Evolutionary conservation across 2,888 invertebrate species (phyloP).

Genomic region (Drosophila tripunctata): DNA sequence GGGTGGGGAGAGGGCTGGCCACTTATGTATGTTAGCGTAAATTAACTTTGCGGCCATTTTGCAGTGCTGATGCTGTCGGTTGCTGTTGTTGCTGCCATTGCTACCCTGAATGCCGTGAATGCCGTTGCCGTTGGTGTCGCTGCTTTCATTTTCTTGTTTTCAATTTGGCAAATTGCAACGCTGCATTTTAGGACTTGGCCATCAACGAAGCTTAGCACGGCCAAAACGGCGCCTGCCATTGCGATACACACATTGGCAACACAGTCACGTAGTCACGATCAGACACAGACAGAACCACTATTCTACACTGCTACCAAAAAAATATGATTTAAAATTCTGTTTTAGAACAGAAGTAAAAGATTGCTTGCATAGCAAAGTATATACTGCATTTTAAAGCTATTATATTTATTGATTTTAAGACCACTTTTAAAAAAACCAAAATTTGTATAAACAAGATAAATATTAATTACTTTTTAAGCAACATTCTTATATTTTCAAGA

Average conservation of each 20-base stretch:
- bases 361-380: no score
- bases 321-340: neutral
- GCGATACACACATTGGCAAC: constrained; percentile 48
- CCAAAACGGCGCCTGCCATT: constrained; percentile 15
- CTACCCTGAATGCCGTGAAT: no score
- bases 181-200: constrained; percentile 63
- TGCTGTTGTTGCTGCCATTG: neutral
- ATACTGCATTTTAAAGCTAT: no score
- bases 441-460: no score
- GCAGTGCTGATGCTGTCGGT: constrained; percentile 16
- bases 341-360: no score
- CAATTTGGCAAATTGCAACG: constrained; percentile 75
- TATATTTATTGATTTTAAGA: no score
- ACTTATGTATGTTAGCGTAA: constrained; percentile 42
- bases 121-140: no score
- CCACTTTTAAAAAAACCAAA: no score
- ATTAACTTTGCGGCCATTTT: constrained; percentile 72
- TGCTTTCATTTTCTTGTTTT: constrained; percentile 56
- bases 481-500: no score
- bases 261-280: constrained; percentile 62
- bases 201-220: constrained; percentile 57
- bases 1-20: neutral
- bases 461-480: no score
- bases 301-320: neutral
- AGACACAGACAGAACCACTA: constrained; percentile 19